Evolutionary conservation across 2,797 vertebrate species (phyloP).

Genomic region (Manis crassicaudata): DNA sequence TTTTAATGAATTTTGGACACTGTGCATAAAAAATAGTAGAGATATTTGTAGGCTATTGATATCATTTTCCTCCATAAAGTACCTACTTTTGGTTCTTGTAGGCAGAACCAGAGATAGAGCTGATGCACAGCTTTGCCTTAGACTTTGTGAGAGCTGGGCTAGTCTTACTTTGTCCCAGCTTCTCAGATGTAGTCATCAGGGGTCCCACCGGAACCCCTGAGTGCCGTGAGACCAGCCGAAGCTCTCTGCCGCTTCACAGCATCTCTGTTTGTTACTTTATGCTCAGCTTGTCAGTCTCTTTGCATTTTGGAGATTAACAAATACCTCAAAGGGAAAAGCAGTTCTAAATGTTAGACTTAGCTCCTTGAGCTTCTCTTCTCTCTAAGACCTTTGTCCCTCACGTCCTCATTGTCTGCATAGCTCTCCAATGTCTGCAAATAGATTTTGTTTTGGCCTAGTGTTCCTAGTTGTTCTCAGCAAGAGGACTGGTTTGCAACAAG

Average conservation of each 20-base stretch:
- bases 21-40: neutral
- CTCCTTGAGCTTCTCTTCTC: neutral
- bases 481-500: neutral
- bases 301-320: neutral
- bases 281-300: neutral
- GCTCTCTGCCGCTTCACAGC: neutral
- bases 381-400: neutral
- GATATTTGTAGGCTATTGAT: neutral
- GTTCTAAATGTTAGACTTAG: neutral
- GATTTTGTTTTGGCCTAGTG: neutral
- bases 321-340: neutral
- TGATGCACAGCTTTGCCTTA: neutral
- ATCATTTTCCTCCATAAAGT: neutral
- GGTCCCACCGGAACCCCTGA: neutral
- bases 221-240: neutral
- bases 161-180: neutral
- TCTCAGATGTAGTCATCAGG: neutral
- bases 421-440: neutral
- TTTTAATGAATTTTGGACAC: constrained; percentile 22
- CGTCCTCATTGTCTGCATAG: neutral
- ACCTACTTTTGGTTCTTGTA: neutral
- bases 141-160: neutral
- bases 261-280: neutral
- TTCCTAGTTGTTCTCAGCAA: neutral
- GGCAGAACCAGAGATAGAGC: neutral